Base-by-base conservation (phyloP, 1,140 invertebrate species). In the Drosophila burlai region DNA sequence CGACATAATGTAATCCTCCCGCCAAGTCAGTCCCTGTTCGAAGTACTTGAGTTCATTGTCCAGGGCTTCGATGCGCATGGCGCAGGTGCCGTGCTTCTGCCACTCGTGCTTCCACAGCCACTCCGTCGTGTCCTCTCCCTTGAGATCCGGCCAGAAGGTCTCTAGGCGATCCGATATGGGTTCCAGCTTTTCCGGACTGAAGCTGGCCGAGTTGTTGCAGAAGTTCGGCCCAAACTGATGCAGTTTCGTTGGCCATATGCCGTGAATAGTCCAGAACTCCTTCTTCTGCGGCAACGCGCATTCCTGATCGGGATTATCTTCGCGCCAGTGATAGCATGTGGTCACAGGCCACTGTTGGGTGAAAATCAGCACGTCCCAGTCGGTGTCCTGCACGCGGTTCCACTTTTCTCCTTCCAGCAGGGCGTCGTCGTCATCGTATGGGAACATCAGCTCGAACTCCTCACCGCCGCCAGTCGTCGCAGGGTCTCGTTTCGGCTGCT, bases 51-150 rank as follows among this genome's bases (percentile, higher is more conserved):
- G 81, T 84, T 97, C 95, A 8, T 93, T 95, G 76, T 95, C 94
- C 2, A 97, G 86, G 9, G 81, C 49, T n/a, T 94, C 92, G 3
- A 97, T 68, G 9, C 90, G 79, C 1, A 95, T 93, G 16, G 97
- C 96, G 85, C 97, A 98, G 1, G 97, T 97, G 0, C 97, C 97
- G 91, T 98, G 97, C 85, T 97, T 98, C 2, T 94, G 91, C 97
- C 97, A 98, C 91, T 97, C 97, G 69, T 98, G 97, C 68, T 95
- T 93, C 97, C 97, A 98, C 9, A 98, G 94, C 9, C 94, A 94
- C 78, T 95, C 94, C 13, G 93, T 84, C 40, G 94, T 92, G 2
- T 71, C 29, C 2, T 43, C 93, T 71, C 94, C 94, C 87, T 96
- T 95, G 63, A 98, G 94, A 80, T 97, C 96, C 2, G 95, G 94